Percentiles rank a stretch among this genome's conserved stretches.
These are phyloP conservation scores for Scopus umbretta DNA, from an alignment of 2,113 vertebrate genomes.

Conservation along the genomic window DNA sequence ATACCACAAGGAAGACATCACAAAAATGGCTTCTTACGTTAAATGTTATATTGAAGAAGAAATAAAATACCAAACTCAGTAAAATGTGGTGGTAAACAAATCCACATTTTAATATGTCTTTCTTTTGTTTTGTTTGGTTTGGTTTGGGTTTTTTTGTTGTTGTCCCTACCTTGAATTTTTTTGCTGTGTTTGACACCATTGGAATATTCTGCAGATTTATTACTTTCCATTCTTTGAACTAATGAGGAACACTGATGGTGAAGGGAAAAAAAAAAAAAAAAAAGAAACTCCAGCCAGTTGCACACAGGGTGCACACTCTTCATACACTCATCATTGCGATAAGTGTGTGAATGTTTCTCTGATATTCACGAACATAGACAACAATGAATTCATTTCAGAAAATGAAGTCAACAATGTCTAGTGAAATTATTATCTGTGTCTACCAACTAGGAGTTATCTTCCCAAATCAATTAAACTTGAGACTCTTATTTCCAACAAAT, in stretches of 20 bases:
- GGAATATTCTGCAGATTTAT: background rate
- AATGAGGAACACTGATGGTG: background rate
- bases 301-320: background rate
- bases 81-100: background rate
- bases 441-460: background rate
- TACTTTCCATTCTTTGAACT: background rate
- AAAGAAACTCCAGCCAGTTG: background rate
- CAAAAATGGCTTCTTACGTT: background rate
- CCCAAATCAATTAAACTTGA: background rate
- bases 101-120: background rate
- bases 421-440: background rate
- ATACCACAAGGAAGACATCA: background rate
- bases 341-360: background rate
- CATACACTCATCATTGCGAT: background rate
- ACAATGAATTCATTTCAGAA: background rate
- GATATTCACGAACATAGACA: background rate
- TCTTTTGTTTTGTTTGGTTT: too few relatives aligned
- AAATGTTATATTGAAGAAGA: background rate
- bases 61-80: background rate
- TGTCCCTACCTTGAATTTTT: background rate
- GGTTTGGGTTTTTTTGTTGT: too few relatives aligned
- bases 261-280: background rate
- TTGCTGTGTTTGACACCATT: background rate
- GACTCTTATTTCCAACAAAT: background rate
- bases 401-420: background rate